phyloP scores from a whole-genome alignment of 1,140 invertebrate species.

The Antheraea mylitta region DNA sequence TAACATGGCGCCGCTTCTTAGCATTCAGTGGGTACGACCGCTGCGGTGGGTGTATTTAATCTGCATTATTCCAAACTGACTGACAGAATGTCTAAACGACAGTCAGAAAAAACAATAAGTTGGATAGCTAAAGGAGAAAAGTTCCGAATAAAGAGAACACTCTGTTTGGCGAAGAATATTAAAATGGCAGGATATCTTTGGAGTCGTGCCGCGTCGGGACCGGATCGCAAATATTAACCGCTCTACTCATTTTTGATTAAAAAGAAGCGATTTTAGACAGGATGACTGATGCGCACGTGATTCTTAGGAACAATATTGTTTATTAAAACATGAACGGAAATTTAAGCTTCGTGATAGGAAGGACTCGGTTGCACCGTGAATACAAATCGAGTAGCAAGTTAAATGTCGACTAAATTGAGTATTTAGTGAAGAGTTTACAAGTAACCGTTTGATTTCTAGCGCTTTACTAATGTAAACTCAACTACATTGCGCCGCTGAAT shows the following conservation, averaged over 20 bases:
- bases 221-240: conserved; percentile 61
- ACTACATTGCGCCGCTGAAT: conserved; percentile 37
- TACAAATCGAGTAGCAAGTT: conserved; percentile 61
- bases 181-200: conserved; percentile 45
- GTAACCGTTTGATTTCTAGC: conserved; percentile 43
- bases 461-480: conserved; percentile 45
- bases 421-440: conserved; percentile 51
- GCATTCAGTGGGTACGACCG: conserved; percentile 49
- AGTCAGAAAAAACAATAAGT: conserved; percentile 59
- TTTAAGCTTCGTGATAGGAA: conserved; percentile 71
- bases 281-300: conserved; percentile 64
- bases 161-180: conserved; percentile 60
- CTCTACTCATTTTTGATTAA: conserved; percentile 63
- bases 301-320: conserved; percentile 58
- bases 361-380: conserved; percentile 45
- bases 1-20: conserved; percentile 49
- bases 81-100: conserved; percentile 69
- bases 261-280: conserved; percentile 65
- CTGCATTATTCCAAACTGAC: conserved; percentile 68
- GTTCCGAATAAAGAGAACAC: conserved; percentile 53
- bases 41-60: conserved; percentile 70
- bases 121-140: conserved; percentile 40
- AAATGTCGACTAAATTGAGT: conserved; percentile 9
- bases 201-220: conserved; percentile 31
- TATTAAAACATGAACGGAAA: conserved; percentile 66